Percentiles rank a stretch among this genome's conserved stretches.
These are phyloP conservation scores for Myocastor coypus DNA, from an alignment of 2,113 vertebrate genomes.

Conservation along the genomic window DNA sequence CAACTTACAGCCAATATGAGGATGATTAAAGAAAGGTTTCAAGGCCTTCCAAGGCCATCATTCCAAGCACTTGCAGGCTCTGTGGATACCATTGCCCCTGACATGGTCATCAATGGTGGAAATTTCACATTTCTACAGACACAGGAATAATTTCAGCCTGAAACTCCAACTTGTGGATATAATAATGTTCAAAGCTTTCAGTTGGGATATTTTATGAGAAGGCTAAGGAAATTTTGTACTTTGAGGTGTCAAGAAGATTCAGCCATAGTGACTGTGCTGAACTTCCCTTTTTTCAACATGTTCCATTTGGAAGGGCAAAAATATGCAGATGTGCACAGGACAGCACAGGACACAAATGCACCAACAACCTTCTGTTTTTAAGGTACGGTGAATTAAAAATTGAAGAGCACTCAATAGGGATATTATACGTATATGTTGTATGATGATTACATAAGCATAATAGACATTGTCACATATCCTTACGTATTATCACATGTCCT, in stretches of 20 bases:
- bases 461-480: no score
- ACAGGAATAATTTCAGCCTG: background rate
- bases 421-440: background rate
- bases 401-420: background rate
- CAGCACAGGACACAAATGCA: background rate
- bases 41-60: background rate
- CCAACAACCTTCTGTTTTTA: background rate
- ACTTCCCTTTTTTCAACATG: background rate
- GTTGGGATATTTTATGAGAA: background rate
- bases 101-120: fast-evolving
- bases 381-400: background rate
- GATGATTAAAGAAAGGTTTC: background rate
- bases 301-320: background rate
- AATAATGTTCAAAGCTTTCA: background rate
- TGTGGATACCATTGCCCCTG: background rate
- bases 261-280: no score
- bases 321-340: background rate
- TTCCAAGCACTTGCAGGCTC: no score
- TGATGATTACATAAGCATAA: no score
- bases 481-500: no score
- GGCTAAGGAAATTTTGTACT: background rate
- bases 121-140: background rate
- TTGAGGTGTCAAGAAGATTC: background rate
- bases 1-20: background rate
- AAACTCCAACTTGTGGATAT: background rate